phyloP scores from a whole-genome alignment of 2,113 vertebrate genomes.

The Oreochromis niloticus region DNA sequence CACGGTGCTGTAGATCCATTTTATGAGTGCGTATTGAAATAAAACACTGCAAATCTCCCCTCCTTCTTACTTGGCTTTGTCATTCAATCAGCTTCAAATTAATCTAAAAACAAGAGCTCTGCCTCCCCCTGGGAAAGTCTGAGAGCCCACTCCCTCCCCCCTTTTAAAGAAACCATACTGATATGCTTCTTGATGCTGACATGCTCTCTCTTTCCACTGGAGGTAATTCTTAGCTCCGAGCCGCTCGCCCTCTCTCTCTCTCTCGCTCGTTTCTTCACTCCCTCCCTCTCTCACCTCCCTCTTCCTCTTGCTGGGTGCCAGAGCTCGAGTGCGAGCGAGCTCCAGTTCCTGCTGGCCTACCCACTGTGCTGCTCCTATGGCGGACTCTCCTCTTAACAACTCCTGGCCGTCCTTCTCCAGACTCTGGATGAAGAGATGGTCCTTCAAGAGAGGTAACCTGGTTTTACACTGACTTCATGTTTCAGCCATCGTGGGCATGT shows the following conservation, averaged over 20 bases:
- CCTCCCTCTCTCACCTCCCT: not conserved
- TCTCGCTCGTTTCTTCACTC: not conserved
- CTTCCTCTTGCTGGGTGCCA: constrained; percentile 54
- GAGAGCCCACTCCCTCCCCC: not conserved
- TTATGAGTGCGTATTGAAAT: not conserved
- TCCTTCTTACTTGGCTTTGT: not conserved
- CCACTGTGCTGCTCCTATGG: constrained; percentile 68
- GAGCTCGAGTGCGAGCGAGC: constrained; percentile 24
- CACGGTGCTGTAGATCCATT: not conserved
- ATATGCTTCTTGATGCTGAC: not conserved
- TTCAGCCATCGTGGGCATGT: not conserved
- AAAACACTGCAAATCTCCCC: rapidly evolving
- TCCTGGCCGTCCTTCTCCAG: constrained; percentile 97
- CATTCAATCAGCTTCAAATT: not conserved
- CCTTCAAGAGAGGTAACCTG: constrained; percentile 89
- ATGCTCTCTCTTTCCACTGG: not conserved
- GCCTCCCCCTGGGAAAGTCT: not conserved
- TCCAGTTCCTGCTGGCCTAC: constrained; percentile 40
- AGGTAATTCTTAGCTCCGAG: constrained; percentile 11
- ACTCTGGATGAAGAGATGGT: constrained; percentile 92
- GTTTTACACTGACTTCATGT: not conserved
- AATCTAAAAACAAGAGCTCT: not conserved
- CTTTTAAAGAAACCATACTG: not conserved
- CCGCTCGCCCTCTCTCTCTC: not conserved
- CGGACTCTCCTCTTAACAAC: constrained; percentile 87